A percentile compares a stretch with the other conserved stretches of the same genome.
phyloP scores from a whole-genome alignment of 1,140 invertebrate genomes.

The Rhopalosiphum padi region DNA sequence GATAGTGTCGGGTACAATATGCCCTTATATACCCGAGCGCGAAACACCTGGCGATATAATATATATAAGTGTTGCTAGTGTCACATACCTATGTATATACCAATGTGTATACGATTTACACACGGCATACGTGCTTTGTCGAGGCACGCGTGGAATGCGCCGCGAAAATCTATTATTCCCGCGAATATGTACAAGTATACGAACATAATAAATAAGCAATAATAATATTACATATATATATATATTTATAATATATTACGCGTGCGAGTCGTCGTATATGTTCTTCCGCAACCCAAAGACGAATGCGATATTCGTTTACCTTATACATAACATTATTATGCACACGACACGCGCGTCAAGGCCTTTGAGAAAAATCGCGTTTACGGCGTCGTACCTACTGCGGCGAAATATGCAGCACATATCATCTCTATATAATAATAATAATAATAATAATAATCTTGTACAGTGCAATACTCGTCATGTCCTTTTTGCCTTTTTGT shows the following conservation, averaged over 20 bases:
- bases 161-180: not conserved
- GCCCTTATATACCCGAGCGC: not conserved
- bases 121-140: not conserved
- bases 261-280: not conserved
- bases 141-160: not conserved
- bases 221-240: not conserved
- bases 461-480: not conserved
- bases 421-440: not conserved
- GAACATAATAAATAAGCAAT: not conserved
- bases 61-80: not conserved
- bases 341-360: not conserved
- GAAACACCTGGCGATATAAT: not conserved
- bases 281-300: conserved; percentile 43
- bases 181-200: not conserved
- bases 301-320: not conserved
- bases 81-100: not conserved
- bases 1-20: not conserved
- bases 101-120: too few species aligned
- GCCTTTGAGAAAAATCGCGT: not conserved
- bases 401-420: not conserved
- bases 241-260: not conserved
- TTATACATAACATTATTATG: not conserved
- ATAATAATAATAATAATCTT: not conserved
- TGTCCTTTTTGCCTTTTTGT: not conserved
- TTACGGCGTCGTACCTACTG: not conserved